Base-by-base conservation (phyloP, 2,113 vertebrate species). In the Rutilus rutilus region DNA sequence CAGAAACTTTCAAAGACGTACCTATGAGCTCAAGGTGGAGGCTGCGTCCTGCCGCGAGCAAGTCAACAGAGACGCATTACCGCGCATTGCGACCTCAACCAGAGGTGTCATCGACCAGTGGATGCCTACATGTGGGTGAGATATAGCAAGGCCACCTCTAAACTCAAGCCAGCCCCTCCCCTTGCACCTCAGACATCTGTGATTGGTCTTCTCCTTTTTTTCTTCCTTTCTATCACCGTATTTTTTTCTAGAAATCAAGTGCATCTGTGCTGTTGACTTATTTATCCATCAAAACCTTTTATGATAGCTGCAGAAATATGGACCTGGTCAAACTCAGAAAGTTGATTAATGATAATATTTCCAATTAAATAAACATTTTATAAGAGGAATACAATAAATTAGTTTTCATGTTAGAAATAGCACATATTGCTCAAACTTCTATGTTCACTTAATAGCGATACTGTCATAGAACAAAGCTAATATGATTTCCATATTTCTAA, bases 81-180 rank as follows among this genome's bases (percentile, higher is more conserved):
- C 84, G 88, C 1, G 19, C 82, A 88, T 90, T 89, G 91, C 92
- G 84, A 87, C 88, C 86, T 88, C 69, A 88, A 89, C 91, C 87
- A 89, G 85, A 89, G 92, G 89, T 92, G 90, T 90, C 91, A 92
- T 89, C 27, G 87, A 25, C 86, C 88, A 88, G 59, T 82, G 74
- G 64, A 86, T 54, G 86, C 88, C 85, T 82, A 89, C 84, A 91
- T 88, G 91, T 90, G 90, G 89, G 90, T 92, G 88, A 92, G 87
- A 88, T 86, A 85, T 83, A 90, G 62, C 86, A 89, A 90, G 90
- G 85, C 92, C 93, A 94, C 90, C 92, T 92, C 89, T 76, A 86
- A 57, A 86, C 50, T 87, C 75, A 90, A 83, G 50, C 79, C 90
- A 87, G 92, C 91, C 92, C 93, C 93, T 93, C 92, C 93, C 93